Evolutionary conservation across 2,113 vertebrate species (phyloP).

Genomic region (Phyllostomus discolor): DNA sequence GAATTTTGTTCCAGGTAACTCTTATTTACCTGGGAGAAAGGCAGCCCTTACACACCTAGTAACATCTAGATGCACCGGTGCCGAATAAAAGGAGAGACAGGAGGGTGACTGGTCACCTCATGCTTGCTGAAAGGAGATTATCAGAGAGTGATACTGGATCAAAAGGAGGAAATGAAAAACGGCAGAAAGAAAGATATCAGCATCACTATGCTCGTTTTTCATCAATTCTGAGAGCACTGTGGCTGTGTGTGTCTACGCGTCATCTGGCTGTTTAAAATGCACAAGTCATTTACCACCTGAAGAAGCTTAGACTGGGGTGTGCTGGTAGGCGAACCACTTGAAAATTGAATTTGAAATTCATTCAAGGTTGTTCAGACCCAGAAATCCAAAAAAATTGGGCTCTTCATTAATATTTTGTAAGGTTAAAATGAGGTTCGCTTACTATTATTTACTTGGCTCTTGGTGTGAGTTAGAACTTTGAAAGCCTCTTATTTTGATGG

Average conservation of each 20-base stretch:
- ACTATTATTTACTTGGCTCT: background rate
- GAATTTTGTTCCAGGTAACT: background rate
- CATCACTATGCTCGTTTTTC: background rate
- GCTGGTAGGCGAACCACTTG: background rate
- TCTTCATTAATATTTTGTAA: background rate
- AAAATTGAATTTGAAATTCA: background rate
- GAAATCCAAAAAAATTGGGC: background rate
- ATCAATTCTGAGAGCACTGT: background rate
- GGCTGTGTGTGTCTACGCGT: background rate
- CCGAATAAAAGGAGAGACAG: background rate
- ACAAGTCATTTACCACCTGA: background rate
- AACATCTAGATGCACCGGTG: background rate
- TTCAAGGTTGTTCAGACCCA: background rate
- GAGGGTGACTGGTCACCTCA: accelerated
- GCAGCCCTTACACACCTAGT: background rate
- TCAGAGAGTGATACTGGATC: background rate
- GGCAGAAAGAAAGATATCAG: background rate
- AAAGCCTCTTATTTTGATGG: background rate
- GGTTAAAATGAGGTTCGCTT: background rate
- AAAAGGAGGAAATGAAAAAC: background rate
- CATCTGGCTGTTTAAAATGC: background rate
- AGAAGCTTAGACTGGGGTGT: background rate
- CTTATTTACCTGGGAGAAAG: background rate
- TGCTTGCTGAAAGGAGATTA: background rate
- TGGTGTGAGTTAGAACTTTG: background rate